These are phyloP conservation scores for Acyrthosiphon pisum DNA, from an alignment of 1,140 invertebrate species.

Conservation along the genomic window DNA sequence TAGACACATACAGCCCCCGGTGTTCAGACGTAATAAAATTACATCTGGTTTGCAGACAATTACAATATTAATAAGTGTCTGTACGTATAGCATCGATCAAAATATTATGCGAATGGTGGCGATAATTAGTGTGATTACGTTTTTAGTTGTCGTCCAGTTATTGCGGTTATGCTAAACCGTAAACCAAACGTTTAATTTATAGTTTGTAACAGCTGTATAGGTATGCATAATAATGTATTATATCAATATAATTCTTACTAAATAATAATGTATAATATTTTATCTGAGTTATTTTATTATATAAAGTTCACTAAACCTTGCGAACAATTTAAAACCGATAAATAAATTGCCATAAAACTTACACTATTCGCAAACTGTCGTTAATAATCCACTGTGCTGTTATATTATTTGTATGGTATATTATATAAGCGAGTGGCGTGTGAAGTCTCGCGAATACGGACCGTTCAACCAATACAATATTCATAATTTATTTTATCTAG, in stretches of 20 bases:
- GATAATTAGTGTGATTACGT: not conserved
- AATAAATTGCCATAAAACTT: not conserved
- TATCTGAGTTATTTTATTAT: not conserved
- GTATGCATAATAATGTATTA: too few relatives aligned
- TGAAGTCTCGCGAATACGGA: not conserved
- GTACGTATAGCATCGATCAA: not conserved
- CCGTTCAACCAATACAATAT: not conserved
- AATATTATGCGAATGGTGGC: not conserved
- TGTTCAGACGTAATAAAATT: not conserved
- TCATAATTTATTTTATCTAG: not conserved
- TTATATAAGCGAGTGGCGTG: too few relatives aligned
- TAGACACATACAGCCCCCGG: not conserved
- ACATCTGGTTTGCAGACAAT: not conserved
- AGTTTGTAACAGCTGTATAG: too few relatives aligned
- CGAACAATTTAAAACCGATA: not conserved
- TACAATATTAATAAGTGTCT: too few relatives aligned
- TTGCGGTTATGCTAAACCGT: not conserved
- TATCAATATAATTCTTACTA: not conserved
- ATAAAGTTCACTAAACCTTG: not conserved
- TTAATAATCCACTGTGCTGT: not conserved
- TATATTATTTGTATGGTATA: not conserved
- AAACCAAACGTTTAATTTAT: not conserved
- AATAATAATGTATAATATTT: not conserved
- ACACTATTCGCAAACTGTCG: not conserved
- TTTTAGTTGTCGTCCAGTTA: too few relatives aligned